These are phyloP conservation scores for Girardia tigrina DNA, from an alignment of 2,888 invertebrate species.

Conservation along the genomic window DNA sequence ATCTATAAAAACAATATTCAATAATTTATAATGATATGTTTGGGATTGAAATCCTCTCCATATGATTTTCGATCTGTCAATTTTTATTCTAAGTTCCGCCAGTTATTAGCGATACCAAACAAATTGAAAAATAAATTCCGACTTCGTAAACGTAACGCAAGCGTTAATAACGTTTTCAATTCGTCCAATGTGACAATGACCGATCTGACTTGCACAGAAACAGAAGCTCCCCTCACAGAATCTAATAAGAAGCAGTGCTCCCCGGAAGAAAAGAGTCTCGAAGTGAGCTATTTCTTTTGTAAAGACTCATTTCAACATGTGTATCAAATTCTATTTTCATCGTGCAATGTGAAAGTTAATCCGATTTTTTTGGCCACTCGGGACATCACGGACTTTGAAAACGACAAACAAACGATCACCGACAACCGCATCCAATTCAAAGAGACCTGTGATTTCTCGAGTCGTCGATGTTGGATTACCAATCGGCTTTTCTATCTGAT, in stretches of 20 bases:
- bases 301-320: not conserved
- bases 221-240: not conserved
- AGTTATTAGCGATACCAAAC: not conserved
- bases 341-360: not conserved
- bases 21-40: no score
- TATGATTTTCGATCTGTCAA: not conserved
- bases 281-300: not conserved
- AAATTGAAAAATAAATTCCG: not conserved
- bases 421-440: not conserved
- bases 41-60: no score
- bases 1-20: no score
- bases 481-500: not conserved
- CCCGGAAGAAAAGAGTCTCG: not conserved
- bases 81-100: not conserved
- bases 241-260: not conserved
- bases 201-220: not conserved
- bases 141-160: not conserved
- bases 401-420: not conserved
- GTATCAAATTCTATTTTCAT: not conserved
- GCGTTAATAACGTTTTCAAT: not conserved
- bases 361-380: not conserved
- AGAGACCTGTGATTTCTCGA: not conserved
- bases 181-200: not conserved
- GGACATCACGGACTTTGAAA: not conserved
- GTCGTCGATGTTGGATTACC: not conserved